These are phyloP conservation scores for Nebria ingens DNA, from an alignment of 1,140 invertebrate species.

Conservation along the genomic window DNA sequence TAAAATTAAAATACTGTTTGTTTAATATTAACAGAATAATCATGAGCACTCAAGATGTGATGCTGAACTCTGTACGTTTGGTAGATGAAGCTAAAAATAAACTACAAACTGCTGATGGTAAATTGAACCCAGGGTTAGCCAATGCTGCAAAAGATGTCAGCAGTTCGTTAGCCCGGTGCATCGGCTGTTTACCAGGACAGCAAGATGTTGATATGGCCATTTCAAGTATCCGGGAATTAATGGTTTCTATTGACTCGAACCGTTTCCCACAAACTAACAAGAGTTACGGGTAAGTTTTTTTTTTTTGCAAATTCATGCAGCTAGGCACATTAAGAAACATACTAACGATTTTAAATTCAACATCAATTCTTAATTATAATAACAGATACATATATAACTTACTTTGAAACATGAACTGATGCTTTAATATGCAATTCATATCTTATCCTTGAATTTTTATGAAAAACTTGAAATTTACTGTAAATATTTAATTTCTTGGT, in stretches of 20 bases:
- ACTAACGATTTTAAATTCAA: no score
- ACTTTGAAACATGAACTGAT: no score
- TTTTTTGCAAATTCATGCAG: neutral
- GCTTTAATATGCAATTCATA: no score
- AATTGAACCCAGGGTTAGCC: conserved; percentile 45
- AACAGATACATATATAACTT: no score
- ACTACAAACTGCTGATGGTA: conserved; percentile 48
- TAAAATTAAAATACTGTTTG: neutral
- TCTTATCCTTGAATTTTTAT: no score
- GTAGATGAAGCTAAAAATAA: conserved; percentile 66
- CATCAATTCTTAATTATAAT: no score
- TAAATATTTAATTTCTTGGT: no score
- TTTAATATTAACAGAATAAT: conserved; percentile 27
- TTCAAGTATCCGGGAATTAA: conserved; percentile 65
- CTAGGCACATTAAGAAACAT: neutral
- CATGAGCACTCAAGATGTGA: conserved; percentile 66
- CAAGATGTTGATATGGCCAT: conserved; percentile 82
- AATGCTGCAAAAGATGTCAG: conserved; percentile 46
- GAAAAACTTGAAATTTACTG: no score
- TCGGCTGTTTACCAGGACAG: conserved; percentile 80
- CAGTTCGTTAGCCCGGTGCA: conserved; percentile 47
- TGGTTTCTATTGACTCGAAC: conserved; percentile 57
- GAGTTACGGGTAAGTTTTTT: conserved; percentile 49
- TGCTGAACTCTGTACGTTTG: conserved; percentile 60
- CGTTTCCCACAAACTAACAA: conserved; percentile 62